A percentile compares a stretch with the other conserved stretches of the same genome.
phyloP scores from a whole-genome alignment of 2,113 vertebrate species.

The Hymenochirus boettgeri region DNA sequence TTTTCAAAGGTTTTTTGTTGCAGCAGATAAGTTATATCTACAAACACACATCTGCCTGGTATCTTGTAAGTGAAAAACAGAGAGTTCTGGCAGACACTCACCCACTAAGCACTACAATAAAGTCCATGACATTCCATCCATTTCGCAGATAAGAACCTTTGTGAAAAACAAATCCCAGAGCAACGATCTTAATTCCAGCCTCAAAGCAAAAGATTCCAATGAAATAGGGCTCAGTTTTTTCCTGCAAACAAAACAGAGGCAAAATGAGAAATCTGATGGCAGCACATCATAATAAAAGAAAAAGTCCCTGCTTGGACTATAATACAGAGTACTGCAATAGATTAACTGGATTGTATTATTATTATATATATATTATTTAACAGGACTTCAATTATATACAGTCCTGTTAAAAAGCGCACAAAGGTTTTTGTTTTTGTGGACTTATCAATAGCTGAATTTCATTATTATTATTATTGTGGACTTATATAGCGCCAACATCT shows the following conservation, averaged over 20 bases:
- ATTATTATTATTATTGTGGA: too few species aligned
- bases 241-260: conserved; percentile 60
- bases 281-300: too few species aligned
- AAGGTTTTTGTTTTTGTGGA: too few species aligned
- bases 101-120: conserved; percentile 97
- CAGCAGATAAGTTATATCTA: neutral
- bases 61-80: neutral
- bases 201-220: conserved; percentile 98
- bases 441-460: too few species aligned
- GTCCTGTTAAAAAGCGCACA: too few species aligned
- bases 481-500: too few species aligned
- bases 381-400: too few species aligned
- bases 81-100: conserved; percentile 65
- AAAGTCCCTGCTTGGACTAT: too few species aligned
- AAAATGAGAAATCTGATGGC: neutral
- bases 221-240: conserved; percentile 97
- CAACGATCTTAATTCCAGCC: conserved; percentile 96
- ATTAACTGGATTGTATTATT: too few species aligned
- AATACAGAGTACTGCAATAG: too few species aligned
- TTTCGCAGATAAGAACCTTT: conserved; percentile 96
- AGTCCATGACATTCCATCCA: conserved; percentile 98
- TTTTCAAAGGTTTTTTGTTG: neutral
- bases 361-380: too few species aligned
- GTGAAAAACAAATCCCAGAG: conserved; percentile 93
- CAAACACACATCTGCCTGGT: neutral